Percentiles rank a stretch among this genome's conserved stretches.
Evolutionary conservation across 2,888 invertebrate species (phyloP).

Genomic region (Scelioninae gen. 1): DNA sequence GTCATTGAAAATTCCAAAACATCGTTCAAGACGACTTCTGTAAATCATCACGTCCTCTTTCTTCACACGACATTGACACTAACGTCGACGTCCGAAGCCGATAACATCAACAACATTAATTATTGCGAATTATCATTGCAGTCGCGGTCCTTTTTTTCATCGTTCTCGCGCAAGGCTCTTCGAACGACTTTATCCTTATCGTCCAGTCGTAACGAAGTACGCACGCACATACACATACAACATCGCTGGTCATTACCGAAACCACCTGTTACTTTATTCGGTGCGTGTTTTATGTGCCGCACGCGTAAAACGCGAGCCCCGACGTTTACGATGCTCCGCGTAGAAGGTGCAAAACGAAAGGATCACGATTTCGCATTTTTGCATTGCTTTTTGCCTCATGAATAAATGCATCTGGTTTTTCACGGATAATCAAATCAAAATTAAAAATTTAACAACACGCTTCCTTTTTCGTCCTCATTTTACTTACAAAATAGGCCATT

Average conservation of each 20-base stretch:
- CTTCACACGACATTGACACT: slow-evolving; percentile 42
- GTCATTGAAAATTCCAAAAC: slow-evolving; percentile 11
- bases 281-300: slow-evolving; percentile 67
- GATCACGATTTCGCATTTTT: slow-evolving; percentile 36
- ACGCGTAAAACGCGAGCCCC: slow-evolving; percentile 58
- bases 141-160: slow-evolving; percentile 45
- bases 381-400: slow-evolving; percentile 37
- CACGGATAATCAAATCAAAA: slow-evolving; percentile 54
- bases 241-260: slow-evolving; percentile 71
- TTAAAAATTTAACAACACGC: slow-evolving; percentile 11
- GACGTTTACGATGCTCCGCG: slow-evolving; percentile 58
- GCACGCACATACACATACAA: slow-evolving; percentile 8
- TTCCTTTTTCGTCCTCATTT: slow-evolving; percentile 26
- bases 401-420: slow-evolving; percentile 56
- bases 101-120: slow-evolving; percentile 63
- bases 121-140: slow-evolving; percentile 56
- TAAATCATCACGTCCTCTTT: slow-evolving; percentile 46
- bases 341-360: slow-evolving; percentile 64
- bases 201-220: slow-evolving; percentile 42
- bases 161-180: slow-evolving; percentile 11
- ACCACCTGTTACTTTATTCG: slow-evolving; percentile 73
- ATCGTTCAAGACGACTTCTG: slow-evolving; percentile 7
- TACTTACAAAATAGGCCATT: slow-evolving; percentile 11
- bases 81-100: slow-evolving; percentile 43
- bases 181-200: slow-evolving; percentile 65